Conservation (phyloP, 2,113 vertebrate genomes). For the Micromys minutus region DNA sequence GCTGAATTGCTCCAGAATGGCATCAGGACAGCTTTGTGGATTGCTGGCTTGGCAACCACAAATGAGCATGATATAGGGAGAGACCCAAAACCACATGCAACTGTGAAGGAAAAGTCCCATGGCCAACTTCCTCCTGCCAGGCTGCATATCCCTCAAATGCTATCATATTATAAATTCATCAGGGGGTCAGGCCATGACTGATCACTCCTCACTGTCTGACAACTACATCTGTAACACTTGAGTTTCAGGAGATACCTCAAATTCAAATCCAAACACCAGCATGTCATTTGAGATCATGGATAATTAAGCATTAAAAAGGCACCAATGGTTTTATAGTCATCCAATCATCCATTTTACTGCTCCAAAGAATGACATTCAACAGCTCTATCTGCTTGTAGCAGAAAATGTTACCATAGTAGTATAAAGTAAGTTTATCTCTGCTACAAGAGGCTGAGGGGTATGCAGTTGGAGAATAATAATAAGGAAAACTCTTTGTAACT, state of each 20-base stretch:
- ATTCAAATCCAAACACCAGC: neutral
- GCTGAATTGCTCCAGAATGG: neutral
- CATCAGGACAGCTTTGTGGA: no score
- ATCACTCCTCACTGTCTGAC: neutral
- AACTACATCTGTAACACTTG: neutral
- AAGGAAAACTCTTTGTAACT: neutral
- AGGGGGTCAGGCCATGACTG: no score
- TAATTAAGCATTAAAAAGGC: neutral
- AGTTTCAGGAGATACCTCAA: no score
- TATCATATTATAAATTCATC: no score
- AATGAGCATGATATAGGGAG: neutral
- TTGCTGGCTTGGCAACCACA: neutral
- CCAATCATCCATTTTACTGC: neutral
- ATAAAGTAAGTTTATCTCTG: neutral
- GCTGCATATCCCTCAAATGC: neutral
- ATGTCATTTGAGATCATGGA: neutral
- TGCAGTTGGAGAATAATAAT: neutral
- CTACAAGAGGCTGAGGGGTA: neutral
- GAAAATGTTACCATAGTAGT: neutral
- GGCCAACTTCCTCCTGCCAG: neutral
- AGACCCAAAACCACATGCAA: rapidly evolving
- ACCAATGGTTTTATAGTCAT: neutral
- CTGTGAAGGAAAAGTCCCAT: no score
- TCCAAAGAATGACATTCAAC: neutral
- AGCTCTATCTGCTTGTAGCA: neutral